Evolutionary conservation across 1,140 invertebrate species (phyloP).

Genomic region (Pomacea maculata): DNA sequence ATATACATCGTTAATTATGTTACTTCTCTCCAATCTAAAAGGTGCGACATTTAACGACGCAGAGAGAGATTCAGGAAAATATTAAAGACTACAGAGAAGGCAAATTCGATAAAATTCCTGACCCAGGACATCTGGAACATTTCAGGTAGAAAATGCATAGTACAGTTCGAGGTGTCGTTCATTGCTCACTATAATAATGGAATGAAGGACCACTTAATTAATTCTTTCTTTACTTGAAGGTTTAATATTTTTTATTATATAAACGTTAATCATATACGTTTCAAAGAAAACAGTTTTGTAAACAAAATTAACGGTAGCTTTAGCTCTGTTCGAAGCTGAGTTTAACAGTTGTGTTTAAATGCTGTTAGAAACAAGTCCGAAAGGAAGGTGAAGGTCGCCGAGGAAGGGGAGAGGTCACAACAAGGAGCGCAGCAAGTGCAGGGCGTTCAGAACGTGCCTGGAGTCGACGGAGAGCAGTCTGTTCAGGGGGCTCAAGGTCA

Average conservation of each 20-base stretch:
- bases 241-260: too few species aligned
- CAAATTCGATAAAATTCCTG: constrained; percentile 45
- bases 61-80: constrained; percentile 34
- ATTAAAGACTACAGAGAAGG: constrained; percentile 38
- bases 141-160: constrained; percentile 37
- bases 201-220: not conserved
- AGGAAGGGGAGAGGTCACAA: not conserved
- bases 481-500: not conserved
- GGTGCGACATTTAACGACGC: constrained; percentile 28
- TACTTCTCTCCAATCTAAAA: not conserved
- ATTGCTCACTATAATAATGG: not conserved
- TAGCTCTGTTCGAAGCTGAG: too few species aligned
- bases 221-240: not conserved
- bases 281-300: too few species aligned
- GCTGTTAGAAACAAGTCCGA: not conserved
- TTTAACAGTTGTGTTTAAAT: not conserved
- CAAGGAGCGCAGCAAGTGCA: not conserved
- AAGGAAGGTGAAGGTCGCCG: not conserved
- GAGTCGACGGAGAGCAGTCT: not conserved
- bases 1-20: too few species aligned
- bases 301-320: too few species aligned
- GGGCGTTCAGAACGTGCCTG: not conserved
- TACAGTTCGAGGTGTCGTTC: not conserved
- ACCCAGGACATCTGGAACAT: constrained; percentile 46
- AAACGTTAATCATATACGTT: too few species aligned